A percentile compares a stretch with the other conserved stretches of the same genome.
Conservation (phyloP, 2,888 invertebrate genomes). For the Andrena trimmerana region DNA sequence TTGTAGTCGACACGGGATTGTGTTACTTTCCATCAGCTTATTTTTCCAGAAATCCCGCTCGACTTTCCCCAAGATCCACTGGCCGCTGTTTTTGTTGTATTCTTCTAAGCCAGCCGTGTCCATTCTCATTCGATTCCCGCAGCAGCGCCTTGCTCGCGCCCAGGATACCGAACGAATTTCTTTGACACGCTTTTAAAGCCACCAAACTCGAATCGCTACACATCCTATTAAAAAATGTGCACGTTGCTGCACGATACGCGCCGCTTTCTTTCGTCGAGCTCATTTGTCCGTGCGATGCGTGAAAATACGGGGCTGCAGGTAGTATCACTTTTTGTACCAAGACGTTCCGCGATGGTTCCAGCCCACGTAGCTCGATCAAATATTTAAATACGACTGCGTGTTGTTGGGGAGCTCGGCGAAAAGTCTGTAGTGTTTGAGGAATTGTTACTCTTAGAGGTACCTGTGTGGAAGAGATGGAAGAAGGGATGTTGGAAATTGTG, state of each 20-base stretch:
- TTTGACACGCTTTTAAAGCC: slow-evolving; percentile 20
- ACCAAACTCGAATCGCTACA: slow-evolving; percentile 15
- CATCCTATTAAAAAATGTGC: neutral
- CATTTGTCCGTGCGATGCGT: neutral
- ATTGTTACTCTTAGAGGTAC: no score
- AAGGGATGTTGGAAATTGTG: no score
- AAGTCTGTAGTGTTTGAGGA: no score
- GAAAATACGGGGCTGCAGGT: no score
- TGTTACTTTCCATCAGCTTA: slow-evolving; percentile 48
- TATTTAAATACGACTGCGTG: neutral
- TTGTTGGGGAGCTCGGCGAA: neutral
- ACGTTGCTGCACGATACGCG: no score
- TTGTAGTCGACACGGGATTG: slow-evolving; percentile 40
- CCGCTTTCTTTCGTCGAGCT: neutral
- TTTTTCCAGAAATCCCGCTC: slow-evolving; percentile 40
- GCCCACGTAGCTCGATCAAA: neutral
- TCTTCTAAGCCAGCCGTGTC: neutral
- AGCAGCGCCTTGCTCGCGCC: neutral
- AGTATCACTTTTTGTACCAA: neutral
- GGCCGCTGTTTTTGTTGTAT: neutral
- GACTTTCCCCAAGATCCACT: slow-evolving; percentile 21
- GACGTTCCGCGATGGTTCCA: neutral
- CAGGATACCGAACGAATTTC: neutral
- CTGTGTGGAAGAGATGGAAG: no score
- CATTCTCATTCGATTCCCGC: slow-evolving; percentile 19